Percentiles rank a stretch among this genome's conserved stretches.
Conservation (phyloP, 2,113 vertebrate genomes). For the Ophiodon elongatus region DNA sequence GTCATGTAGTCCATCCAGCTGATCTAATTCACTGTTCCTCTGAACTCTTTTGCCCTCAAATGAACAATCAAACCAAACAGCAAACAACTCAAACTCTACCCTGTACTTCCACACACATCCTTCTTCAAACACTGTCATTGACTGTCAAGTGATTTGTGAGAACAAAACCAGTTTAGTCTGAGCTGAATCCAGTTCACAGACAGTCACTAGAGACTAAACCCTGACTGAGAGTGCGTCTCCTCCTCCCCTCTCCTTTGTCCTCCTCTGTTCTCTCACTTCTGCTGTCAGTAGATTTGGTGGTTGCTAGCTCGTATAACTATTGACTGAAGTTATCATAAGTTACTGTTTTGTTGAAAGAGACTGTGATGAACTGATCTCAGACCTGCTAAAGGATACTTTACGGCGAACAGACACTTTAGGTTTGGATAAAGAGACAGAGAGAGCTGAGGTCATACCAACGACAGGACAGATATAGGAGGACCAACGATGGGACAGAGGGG, state of each 20-base stretch:
- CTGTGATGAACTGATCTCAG: not conserved
- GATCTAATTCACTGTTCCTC: not conserved
- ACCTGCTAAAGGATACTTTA: not conserved
- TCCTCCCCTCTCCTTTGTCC: conserved; percentile 27
- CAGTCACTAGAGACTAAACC: conserved; percentile 37
- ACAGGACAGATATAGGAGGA: too few species aligned
- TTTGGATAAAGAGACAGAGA: too few species aligned
- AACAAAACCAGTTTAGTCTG: conserved; percentile 22
- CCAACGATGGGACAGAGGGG: too few species aligned
- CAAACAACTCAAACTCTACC: not conserved
- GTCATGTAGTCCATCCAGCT: not conserved
- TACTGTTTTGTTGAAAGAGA: not conserved
- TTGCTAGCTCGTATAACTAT: not conserved
- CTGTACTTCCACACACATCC: not conserved
- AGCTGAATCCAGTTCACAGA: conserved; percentile 26
- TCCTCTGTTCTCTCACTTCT: conserved; percentile 3
- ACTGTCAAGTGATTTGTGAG: not conserved
- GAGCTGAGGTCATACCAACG: too few species aligned
- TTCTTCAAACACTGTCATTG: conserved; percentile 2
- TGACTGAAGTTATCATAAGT: not conserved
- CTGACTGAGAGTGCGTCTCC: conserved; percentile 12
- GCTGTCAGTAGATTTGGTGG: not conserved
- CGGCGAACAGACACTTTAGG: too few species aligned
- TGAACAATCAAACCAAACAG: not conserved
- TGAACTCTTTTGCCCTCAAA: not conserved